Percentiles rank a stretch among this genome's conserved stretches.
Conservation (phyloP, 2,113 vertebrate species). For the Cyphomyrus discorhynchus region DNA sequence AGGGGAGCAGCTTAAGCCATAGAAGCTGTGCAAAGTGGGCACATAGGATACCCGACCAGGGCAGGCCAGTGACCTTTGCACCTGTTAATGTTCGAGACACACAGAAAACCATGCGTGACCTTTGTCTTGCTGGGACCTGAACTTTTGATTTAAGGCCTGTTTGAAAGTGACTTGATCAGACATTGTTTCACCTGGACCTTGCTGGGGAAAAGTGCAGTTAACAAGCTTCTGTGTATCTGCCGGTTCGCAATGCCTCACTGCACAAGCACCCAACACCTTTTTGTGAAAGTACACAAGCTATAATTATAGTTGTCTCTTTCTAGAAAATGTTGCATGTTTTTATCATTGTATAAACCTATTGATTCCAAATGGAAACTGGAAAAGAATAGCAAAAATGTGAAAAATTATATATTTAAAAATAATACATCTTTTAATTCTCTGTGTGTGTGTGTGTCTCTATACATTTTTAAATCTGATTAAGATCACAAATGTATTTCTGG, state of each 20-base stretch:
- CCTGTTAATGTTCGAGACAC: neutral
- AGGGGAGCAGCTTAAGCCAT: neutral
- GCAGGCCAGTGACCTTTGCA: neutral
- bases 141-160: neutral
- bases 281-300: neutral
- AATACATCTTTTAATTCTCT: neutral
- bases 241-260: neutral
- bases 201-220: neutral
- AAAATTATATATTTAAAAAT: neutral
- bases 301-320: neutral
- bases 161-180: neutral
- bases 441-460: neutral
- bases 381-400: neutral
- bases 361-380: neutral
- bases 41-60: neutral
- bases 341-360: neutral
- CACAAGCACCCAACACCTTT: neutral
- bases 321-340: neutral
- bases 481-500: neutral
- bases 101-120: neutral
- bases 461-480: neutral
- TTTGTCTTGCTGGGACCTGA: neutral
- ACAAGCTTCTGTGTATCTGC: neutral
- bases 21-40: neutral
- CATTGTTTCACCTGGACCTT: neutral